Evolutionary conservation across 1,140 invertebrate species (phyloP).

Genomic region (Drosophila trapezifrons): DNA sequence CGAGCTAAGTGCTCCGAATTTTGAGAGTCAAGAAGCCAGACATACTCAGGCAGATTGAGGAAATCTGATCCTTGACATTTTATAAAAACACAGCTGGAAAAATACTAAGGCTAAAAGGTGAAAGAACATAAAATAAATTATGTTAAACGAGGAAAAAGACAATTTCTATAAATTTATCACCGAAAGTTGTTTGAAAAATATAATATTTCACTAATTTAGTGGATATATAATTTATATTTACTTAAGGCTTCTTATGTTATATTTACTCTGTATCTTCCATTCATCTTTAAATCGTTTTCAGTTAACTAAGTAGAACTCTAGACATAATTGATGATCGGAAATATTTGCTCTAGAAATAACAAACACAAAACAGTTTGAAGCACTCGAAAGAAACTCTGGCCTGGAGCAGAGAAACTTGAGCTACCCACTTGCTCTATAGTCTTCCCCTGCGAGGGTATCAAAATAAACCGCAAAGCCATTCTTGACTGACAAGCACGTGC

Average conservation of each 20-base stretch:
- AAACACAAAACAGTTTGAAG: conserved; percentile 1
- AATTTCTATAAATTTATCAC: too few species aligned
- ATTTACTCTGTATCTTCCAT: neutral
- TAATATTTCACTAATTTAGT: too few species aligned
- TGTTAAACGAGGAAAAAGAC: too few species aligned
- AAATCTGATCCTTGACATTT: conserved; percentile 5
- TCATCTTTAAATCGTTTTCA: neutral
- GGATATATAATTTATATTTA: too few species aligned
- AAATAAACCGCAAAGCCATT: conserved; percentile 50
- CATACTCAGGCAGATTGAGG: neutral
- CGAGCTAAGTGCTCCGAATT: conserved; percentile 15
- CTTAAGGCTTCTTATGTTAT: too few species aligned
- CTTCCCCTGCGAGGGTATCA: conserved; percentile 33
- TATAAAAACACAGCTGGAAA: neutral
- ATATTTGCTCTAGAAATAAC: conserved; percentile 21
- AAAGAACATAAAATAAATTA: neutral
- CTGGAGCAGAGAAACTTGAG: conserved; percentile 31
- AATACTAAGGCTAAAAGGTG: neutral
- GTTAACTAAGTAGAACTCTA: neutral
- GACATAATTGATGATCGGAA: conserved; percentile 2
- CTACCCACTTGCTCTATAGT: conserved; percentile 15
- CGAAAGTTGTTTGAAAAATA: too few species aligned
- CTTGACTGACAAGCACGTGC: conserved; percentile 66
- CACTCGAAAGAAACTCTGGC: conserved; percentile 8
- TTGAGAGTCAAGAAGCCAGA: neutral